These are phyloP conservation scores for Lasius platythorax DNA, from an alignment of 2,888 invertebrate species.

Conservation along the genomic window DNA sequence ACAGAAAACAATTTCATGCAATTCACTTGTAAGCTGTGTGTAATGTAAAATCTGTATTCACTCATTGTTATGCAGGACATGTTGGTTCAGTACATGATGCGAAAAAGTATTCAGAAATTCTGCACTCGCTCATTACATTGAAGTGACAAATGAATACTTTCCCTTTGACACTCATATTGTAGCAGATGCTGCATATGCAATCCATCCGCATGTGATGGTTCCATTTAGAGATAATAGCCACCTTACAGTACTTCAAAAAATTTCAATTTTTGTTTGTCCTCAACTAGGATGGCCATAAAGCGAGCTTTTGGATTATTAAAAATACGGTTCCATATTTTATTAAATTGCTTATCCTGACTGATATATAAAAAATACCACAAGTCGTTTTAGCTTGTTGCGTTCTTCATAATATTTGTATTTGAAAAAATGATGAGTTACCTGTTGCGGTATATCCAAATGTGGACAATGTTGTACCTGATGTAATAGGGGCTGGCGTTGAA, in stretches of 20 bases:
- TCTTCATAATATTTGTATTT: background rate
- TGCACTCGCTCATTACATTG: conserved; percentile 2
- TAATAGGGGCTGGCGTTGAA: background rate
- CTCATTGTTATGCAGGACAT: background rate
- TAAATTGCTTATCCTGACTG: background rate
- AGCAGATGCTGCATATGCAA: background rate
- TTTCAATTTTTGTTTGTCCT: background rate
- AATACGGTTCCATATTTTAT: background rate
- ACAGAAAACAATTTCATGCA: background rate
- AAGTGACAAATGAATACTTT: background rate
- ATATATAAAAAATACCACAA: conserved; percentile 5
- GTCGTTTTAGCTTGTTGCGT: background rate
- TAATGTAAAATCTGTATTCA: background rate
- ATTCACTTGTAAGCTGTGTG: conserved; percentile 10
- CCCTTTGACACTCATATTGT: background rate
- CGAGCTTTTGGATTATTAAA: conserved; percentile 4
- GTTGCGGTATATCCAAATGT: background rate
- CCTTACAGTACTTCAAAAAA: background rate
- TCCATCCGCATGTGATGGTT: background rate
- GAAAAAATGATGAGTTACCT: background rate
- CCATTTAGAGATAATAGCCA: background rate
- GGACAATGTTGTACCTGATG: background rate
- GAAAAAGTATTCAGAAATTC: background rate
- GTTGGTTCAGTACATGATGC: background rate
- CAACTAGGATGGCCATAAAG: conserved; percentile 2